phyloP scores from a whole-genome alignment of 1,140 invertebrate genomes.

The Stegodyphus dumicola region DNA sequence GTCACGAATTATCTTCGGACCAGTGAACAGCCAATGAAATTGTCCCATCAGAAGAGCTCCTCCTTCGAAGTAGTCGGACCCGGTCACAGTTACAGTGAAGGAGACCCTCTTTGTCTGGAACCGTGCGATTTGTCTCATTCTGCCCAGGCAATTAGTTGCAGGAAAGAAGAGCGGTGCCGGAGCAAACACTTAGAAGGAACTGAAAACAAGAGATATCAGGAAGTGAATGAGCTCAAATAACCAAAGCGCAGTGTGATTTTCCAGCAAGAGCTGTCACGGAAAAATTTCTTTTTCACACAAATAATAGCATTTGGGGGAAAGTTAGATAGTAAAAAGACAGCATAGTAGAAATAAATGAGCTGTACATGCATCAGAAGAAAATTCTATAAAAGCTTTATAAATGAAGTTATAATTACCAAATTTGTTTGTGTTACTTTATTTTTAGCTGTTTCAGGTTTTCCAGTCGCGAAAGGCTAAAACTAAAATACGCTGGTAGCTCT shows the following conservation, averaged over 20 bases:
- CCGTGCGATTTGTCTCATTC: slow-evolving; percentile 35
- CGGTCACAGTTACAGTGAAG: slow-evolving; percentile 39
- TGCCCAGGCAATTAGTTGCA: slow-evolving; percentile 22
- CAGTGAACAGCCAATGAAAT: slow-evolving; percentile 50
- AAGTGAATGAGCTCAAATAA: slow-evolving; percentile 2
- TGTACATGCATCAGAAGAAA: too few relatives aligned
- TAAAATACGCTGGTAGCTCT: too few relatives aligned
- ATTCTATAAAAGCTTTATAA: too few relatives aligned
- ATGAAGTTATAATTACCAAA: too few relatives aligned
- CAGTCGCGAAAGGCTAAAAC: too few relatives aligned
- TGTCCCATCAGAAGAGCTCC: slow-evolving; percentile 26
- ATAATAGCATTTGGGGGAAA: too few relatives aligned
- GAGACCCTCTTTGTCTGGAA: slow-evolving; percentile 2
- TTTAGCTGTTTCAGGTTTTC: too few relatives aligned
- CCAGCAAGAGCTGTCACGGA: neutral
- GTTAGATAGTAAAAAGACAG: too few relatives aligned
- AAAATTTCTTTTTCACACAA: neutral
- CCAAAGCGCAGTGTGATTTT: neutral
- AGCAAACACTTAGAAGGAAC: slow-evolving; percentile 36
- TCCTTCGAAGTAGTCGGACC: slow-evolving; percentile 28
- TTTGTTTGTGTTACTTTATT: too few relatives aligned
- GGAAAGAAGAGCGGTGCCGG: neutral
- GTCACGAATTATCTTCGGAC: slow-evolving; percentile 34
- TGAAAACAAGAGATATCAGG: slow-evolving; percentile 15
- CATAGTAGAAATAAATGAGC: too few relatives aligned